Percentiles rank a stretch among this genome's conserved stretches.
These are phyloP conservation scores for Ridgeia piscesae DNA, from an alignment of 1,140 invertebrate species.

Conservation along the genomic window DNA sequence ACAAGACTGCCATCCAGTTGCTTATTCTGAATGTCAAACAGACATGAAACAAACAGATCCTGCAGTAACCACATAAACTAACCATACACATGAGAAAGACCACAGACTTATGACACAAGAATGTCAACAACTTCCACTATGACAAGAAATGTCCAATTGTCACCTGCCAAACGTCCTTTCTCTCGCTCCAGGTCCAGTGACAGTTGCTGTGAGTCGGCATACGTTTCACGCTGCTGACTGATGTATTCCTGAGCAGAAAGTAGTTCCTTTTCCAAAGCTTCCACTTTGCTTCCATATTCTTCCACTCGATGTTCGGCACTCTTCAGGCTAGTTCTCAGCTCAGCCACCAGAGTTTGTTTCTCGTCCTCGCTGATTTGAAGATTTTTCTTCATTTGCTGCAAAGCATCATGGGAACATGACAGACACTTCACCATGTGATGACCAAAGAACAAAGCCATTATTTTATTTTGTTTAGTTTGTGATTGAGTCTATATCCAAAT, in stretches of 20 bases:
- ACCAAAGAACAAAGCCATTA: neutral
- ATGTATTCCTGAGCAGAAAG: constrained; percentile 7
- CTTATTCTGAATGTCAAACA: too few relatives aligned
- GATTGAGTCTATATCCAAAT: too few relatives aligned
- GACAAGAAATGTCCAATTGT: neutral
- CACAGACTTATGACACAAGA: too few relatives aligned
- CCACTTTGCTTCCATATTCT: neutral
- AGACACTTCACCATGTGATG: too few relatives aligned
- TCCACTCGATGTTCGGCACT: constrained; percentile 1
- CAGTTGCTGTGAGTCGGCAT: constrained; percentile 40
- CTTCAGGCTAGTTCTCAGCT: neutral
- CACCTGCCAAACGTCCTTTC: constrained; percentile 57
- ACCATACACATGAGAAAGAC: neutral
- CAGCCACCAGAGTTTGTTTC: neutral
- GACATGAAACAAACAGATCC: neutral
- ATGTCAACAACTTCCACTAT: neutral
- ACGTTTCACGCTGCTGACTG: neutral
- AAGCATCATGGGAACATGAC: neutral
- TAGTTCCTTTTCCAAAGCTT: constrained; percentile 6
- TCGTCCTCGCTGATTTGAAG: constrained; percentile 6
- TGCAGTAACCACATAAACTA: neutral
- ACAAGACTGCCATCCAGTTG: too few relatives aligned
- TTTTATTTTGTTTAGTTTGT: neutral
- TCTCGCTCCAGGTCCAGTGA: constrained; percentile 57
- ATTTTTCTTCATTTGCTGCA: neutral